These are phyloP conservation scores for Euschistus heros DNA, from an alignment of 1,140 invertebrate species.

Conservation along the genomic window DNA sequence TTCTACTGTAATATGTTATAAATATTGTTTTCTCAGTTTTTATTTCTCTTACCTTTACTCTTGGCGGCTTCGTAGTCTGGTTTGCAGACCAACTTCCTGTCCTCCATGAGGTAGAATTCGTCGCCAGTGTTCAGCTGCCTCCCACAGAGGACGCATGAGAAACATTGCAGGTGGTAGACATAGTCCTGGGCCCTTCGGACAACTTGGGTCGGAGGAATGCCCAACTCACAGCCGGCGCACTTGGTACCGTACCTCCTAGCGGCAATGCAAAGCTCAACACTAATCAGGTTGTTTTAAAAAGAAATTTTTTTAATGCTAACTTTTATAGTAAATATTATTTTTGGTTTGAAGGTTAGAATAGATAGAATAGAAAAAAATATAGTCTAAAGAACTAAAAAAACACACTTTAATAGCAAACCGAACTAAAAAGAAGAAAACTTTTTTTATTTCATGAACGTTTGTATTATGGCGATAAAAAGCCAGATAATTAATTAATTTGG, in stretches of 20 bases:
- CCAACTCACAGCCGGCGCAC: constrained; percentile 92
- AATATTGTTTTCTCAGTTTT: no score
- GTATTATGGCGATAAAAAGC: no score
- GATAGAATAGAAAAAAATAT: no score
- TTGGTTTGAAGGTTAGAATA: no score
- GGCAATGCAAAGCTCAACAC: constrained; percentile 2
- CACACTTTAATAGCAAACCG: no score
- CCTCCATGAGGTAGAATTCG: constrained; percentile 97
- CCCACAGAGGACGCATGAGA: constrained; percentile 90
- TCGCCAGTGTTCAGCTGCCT: constrained; percentile 93
- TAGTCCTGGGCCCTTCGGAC: constrained; percentile 86
- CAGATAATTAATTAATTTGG: no score
- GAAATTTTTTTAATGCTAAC: no score
- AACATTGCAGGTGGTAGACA: constrained; percentile 96
- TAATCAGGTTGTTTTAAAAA: background rate
- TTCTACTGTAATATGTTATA: no score
- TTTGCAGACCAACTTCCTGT: constrained; percentile 93
- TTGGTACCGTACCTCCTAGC: constrained; percentile 91
- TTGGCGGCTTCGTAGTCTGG: constrained; percentile 92
- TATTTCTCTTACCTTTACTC: constrained; percentile 59
- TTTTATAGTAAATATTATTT: no score
- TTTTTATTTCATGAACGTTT: no score
- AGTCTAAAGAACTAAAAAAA: no score
- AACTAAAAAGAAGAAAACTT: no score
- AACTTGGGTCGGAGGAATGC: constrained; percentile 91